Percentiles rank a stretch among this genome's conserved stretches.
Evolutionary conservation across 2,113 vertebrate species (phyloP).

Genomic region (Callipepla californica): DNA sequence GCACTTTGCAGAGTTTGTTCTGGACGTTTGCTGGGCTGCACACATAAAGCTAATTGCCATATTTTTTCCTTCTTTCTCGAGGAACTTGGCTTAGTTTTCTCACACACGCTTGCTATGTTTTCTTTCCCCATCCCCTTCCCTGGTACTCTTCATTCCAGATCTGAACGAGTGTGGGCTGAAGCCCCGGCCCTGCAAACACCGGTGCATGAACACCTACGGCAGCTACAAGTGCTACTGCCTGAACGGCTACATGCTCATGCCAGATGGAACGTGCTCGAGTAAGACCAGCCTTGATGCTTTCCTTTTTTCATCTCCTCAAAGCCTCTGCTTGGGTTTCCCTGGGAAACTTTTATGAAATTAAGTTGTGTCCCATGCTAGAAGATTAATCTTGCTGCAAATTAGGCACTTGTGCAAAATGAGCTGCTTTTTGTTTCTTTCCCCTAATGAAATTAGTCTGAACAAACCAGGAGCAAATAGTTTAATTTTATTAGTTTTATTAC

Average conservation of each 20-base stretch:
- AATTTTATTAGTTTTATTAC: slow-evolving; percentile 40
- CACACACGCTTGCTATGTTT: not conserved
- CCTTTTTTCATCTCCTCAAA: not conserved
- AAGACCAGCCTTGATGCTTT: slow-evolving; percentile 67
- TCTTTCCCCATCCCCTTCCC: not conserved
- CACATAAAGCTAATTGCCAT: not conserved
- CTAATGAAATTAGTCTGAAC: not conserved
- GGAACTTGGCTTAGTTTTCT: not conserved
- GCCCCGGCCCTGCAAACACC: slow-evolving; percentile 94
- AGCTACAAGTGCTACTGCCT: slow-evolving; percentile 99
- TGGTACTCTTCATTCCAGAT: slow-evolving; percentile 80
- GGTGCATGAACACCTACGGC: slow-evolving; percentile 96
- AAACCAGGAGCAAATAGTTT: slow-evolving; percentile 20
- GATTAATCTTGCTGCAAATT: not conserved
- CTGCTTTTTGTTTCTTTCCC: not conserved
- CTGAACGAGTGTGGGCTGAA: slow-evolving; percentile 96
- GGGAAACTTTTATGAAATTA: not conserved
- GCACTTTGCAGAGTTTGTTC: not conserved
- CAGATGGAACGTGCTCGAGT: slow-evolving; percentile 95
- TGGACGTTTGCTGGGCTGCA: not conserved
- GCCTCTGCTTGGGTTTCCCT: not conserved
- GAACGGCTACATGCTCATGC: slow-evolving; percentile 93
- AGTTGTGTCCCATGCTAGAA: not conserved
- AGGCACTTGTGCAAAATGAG: not conserved
- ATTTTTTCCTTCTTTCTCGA: not conserved